These are phyloP conservation scores for Dendroctonus valens DNA, from an alignment of 1,140 invertebrate genomes.

Conservation along the genomic window DNA sequence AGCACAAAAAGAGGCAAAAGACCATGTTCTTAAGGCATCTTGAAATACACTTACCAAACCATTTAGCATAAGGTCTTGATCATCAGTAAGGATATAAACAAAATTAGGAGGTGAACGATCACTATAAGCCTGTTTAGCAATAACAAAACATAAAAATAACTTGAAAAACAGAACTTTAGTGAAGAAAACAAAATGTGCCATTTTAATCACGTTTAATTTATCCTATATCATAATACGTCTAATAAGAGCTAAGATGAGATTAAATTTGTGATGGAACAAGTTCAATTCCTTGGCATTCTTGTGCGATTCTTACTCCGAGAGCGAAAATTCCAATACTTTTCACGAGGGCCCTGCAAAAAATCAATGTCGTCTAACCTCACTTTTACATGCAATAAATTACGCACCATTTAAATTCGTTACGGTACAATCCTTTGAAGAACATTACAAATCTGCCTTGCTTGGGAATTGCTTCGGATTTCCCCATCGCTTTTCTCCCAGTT, in stretches of 20 bases:
- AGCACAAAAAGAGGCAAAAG: too few species aligned
- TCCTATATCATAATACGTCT: slow-evolving; percentile 7
- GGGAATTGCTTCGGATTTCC: background rate
- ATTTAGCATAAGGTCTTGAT: slow-evolving; percentile 77
- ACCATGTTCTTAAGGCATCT: too few species aligned
- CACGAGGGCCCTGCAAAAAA: slow-evolving; percentile 62
- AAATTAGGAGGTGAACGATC: slow-evolving; percentile 59
- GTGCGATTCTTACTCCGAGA: slow-evolving; percentile 64
- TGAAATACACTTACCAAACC: slow-evolving; percentile 64
- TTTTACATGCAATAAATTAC: slow-evolving; percentile 25
- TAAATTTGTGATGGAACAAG: slow-evolving; percentile 49
- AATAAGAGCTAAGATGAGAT: slow-evolving; percentile 14
- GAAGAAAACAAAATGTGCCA: slow-evolving; percentile 28
- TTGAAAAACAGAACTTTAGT: slow-evolving; percentile 23
- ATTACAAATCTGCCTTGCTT: slow-evolving; percentile 41
- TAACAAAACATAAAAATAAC: slow-evolving; percentile 17
- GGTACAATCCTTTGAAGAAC: slow-evolving; percentile 53
- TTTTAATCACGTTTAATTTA: slow-evolving; percentile 33
- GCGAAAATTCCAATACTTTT: slow-evolving; percentile 68
- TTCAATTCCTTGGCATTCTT: slow-evolving; percentile 65
- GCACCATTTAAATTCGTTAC: slow-evolving; percentile 59
- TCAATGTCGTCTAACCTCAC: slow-evolving; percentile 34
- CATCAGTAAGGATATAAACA: slow-evolving; percentile 79
- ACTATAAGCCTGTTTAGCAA: background rate
- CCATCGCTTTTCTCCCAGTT: too few species aligned